These are phyloP conservation scores for Rhogogaster chlorosoma DNA, from an alignment of 2,888 invertebrate species.

Conservation along the genomic window DNA sequence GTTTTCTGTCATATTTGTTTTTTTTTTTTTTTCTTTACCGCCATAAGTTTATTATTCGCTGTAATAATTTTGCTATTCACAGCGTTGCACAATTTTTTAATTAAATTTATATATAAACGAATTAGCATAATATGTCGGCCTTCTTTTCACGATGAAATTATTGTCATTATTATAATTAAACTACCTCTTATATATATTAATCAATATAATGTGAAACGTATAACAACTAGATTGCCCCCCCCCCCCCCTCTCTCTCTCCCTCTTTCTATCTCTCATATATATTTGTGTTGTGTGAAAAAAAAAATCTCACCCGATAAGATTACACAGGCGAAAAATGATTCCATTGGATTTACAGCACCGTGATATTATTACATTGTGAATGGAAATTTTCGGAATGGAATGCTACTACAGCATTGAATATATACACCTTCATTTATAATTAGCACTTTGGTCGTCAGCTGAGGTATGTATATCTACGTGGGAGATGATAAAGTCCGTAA, in stretches of 20 bases:
- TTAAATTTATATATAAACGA: no score
- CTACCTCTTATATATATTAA: neutral
- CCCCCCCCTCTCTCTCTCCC: neutral
- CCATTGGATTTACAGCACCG: neutral
- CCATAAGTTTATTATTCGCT: neutral
- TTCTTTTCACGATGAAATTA: neutral
- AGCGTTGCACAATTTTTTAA: neutral
- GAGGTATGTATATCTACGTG: neutral
- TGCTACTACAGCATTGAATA: neutral
- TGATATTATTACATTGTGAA: neutral
- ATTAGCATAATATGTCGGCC: neutral
- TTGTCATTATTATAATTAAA: neutral
- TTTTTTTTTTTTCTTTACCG: neutral
- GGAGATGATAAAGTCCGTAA: neutral
- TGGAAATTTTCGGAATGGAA: constrained; percentile 37
- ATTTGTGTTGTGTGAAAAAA: neutral
- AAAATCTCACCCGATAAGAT: constrained; percentile 1
- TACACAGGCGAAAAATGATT: neutral
- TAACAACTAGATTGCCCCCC: neutral
- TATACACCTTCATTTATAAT: constrained; percentile 13
- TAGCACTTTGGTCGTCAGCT: neutral
- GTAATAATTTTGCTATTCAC: neutral
- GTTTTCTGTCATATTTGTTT: neutral
- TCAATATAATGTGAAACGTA: neutral
- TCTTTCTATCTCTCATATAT: neutral